Percentiles rank a stretch among this genome's conserved stretches.
Evolutionary conservation across 92 coral and sea anemone species (phyloP).

Genomic region (Chrysogorgia sp.): DNA sequence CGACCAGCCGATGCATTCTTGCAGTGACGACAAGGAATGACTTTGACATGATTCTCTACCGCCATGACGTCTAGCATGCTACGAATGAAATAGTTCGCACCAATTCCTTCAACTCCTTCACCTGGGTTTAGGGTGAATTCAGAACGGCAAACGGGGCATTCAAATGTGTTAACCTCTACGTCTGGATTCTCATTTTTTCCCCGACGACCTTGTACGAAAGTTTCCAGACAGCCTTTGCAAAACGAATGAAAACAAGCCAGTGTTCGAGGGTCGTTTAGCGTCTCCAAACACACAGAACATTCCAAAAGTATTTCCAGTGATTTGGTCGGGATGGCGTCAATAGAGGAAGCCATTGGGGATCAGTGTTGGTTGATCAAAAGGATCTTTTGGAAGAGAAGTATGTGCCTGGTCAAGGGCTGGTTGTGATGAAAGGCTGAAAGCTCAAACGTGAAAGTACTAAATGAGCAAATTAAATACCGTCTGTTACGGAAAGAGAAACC

Average conservation of each 20-base stretch:
- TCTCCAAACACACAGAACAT: constrained; percentile 18
- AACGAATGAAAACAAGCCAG: constrained; percentile 20
- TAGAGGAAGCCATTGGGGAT: background rate
- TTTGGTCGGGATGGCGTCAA: background rate
- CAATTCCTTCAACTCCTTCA: constrained; percentile 1
- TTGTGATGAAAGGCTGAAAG: no score
- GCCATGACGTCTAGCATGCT: constrained; percentile 12
- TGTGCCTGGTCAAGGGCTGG: no score
- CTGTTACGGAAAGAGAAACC: no score
- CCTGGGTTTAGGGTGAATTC: constrained; percentile 9
- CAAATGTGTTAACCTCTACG: background rate
- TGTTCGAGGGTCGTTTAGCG: constrained; percentile 11
- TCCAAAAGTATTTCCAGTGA: background rate
- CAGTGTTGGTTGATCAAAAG: no score
- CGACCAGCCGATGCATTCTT: background rate
- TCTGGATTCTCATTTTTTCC: background rate
- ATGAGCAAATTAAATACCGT: no score
- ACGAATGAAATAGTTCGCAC: background rate
- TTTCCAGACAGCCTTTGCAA: constrained; percentile 3
- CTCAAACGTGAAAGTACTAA: no score
- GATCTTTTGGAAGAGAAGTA: no score
- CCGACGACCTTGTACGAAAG: background rate
- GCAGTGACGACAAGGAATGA: background rate
- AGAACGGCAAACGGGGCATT: constrained; percentile 1
- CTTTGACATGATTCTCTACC: background rate